Base-by-base conservation (phyloP, 2,888 invertebrate genomes). In the Tortrix viridana region DNA sequence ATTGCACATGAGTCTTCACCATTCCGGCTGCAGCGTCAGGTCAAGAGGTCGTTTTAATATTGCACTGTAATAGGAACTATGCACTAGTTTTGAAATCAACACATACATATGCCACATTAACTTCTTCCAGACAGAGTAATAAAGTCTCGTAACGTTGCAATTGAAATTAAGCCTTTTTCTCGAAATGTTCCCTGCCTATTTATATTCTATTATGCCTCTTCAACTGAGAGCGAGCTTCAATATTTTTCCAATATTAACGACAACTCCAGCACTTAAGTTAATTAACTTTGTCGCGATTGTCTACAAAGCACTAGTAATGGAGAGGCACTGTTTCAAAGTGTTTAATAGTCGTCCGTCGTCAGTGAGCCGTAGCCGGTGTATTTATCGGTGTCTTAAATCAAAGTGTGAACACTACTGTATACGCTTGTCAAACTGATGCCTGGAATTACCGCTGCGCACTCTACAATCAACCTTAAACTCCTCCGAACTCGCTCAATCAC, bases 341-440 rank as follows among this genome's bases (percentile, higher is more conserved):
- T 41, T 62, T 56, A 63, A 57, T 43, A 23, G 53, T 5, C 41
- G 32, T 48, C 58, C 57, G 46, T 63, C 53, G 47, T 32, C 50
- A 19, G 5, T 43, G 53, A 47, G 26, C 23, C 14, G 22, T 41
- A 19, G 26, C 26, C n/a, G 47, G 62, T 32, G 57, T 57, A 52
- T 53, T 57, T 57, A 63, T 63, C 32, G 37, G 58, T 18, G 57
- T 63, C 63, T 63, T 63, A 63, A 58, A 63, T 57, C 62, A 63
- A 52, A 53, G 52, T 43, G 57, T 26, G 52, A 63, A 47, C 46
- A 52, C 50, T 52, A 46, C 62, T 62, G 49, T 56, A 46, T 46
- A 46, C 56, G 57, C 62, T 53, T 58, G 63, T 63, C 63, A 63
- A 63, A 47, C 48, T 32, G 47, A 47, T 52, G 53, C 47, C 53